Conservation (phyloP, 2,113 vertebrate genomes). For the Martes martes region DNA sequence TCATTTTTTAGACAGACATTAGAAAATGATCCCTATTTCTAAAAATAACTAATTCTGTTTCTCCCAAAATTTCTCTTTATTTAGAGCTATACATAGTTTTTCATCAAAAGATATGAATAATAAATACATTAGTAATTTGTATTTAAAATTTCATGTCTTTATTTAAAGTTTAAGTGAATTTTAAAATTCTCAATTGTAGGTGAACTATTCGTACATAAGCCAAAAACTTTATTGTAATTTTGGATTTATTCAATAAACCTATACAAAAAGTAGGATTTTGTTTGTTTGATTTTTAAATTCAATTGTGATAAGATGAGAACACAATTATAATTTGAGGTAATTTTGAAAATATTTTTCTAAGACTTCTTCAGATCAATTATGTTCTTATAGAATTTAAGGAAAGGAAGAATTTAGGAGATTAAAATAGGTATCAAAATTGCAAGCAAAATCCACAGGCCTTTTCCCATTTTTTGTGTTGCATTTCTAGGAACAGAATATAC, state of each 20-base stretch:
- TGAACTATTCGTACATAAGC: constrained; percentile 16
- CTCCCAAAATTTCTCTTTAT: not conserved
- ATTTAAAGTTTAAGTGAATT: not conserved
- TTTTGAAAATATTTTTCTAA: not conserved
- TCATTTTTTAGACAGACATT: not conserved
- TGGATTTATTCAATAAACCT: not conserved
- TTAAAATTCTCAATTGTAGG: not conserved
- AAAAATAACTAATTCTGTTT: not conserved
- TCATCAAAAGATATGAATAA: not conserved
- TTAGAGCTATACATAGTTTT: not conserved
- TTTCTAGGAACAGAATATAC: not conserved
- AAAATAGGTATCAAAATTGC: not conserved
- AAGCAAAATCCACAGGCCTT: not conserved
- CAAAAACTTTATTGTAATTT: not conserved
- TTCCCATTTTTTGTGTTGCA: not conserved
- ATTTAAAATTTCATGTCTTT: not conserved
- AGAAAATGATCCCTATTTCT: not conserved
- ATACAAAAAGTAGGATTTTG: not conserved
- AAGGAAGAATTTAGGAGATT: not conserved
- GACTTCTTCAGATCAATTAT: not conserved
- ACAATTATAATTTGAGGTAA: not conserved
- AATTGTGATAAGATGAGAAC: not conserved
- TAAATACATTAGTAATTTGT: not conserved
- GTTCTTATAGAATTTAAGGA: not conserved
- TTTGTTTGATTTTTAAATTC: constrained; percentile 27